Evolutionary conservation across 2,888 invertebrate species (phyloP).

Genomic region (Gymnosoma rotundatum): DNA sequence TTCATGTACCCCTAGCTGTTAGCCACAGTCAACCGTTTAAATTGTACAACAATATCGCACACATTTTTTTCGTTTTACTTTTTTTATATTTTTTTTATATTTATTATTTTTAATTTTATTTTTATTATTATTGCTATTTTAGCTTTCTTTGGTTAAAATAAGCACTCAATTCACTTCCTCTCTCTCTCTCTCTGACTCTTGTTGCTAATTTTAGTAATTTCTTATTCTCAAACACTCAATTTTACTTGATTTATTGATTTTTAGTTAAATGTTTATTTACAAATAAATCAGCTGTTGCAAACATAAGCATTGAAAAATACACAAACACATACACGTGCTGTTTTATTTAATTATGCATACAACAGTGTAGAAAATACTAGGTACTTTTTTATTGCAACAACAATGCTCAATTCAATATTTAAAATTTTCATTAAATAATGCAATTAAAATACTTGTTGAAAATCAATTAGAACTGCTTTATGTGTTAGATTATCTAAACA

Average conservation of each 20-base stretch:
- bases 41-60: slow-evolving; percentile 1
- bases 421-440: too few species aligned
- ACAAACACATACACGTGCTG: neutral
- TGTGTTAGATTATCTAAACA: too few species aligned
- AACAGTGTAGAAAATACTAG: slow-evolving; percentile 1
- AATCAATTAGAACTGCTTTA: too few species aligned
- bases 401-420: too few species aligned
- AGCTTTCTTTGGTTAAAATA: slow-evolving; percentile 2
- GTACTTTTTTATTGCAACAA: neutral
- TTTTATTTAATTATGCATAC: slow-evolving; percentile 54
- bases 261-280: slow-evolving; percentile 25
- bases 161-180: neutral
- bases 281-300: slow-evolving; percentile 54
- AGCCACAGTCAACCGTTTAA: neutral
- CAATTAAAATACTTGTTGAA: too few species aligned
- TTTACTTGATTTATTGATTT: slow-evolving; percentile 61
- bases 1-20: slow-evolving; percentile 26
- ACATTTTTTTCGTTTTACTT: neutral
- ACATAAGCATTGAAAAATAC: slow-evolving; percentile 10
- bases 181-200: neutral
- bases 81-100: neutral
- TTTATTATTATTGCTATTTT: neutral
- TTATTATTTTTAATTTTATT: neutral
- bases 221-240: slow-evolving; percentile 51
- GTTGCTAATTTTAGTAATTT: slow-evolving; percentile 3